Base-by-base conservation (phyloP, 2,113 vertebrate genomes). In the Myanophis thanlyinensis region DNA sequence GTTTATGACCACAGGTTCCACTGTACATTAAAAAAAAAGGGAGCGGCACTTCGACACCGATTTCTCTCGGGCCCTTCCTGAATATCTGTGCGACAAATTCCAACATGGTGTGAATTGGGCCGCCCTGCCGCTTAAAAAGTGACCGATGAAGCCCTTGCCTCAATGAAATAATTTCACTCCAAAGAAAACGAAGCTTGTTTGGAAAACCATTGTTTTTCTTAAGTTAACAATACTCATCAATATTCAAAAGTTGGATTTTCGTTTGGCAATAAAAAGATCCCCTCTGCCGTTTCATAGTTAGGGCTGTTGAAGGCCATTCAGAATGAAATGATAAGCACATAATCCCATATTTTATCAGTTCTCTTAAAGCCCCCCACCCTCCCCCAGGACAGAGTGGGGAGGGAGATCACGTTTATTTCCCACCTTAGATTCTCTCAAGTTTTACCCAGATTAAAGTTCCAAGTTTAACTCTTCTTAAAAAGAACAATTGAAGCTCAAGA, bases 211-310 rank as follows among this genome's bases (percentile, higher is more conserved):
- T 85, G 22, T 62, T 30, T 90, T 89, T 89, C 89, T 86, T 30
- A 62, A 93, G 84, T 92, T 86, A 86, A 62, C 86, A 90, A 59
- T 86, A 89, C 27, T 92, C 11, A 86, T 90, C 88, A 35, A 18
- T 90, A 93, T 86, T 90, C 88, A 93, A 93, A 93, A 85, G 53
- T n/a, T 49, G 80, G 53, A 49, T 86, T n/a, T n/a, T 93, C 23
- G 51, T 93, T 90, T 93, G 92, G 92, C 92, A 93, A 93, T 46
- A 89, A 93, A 85, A 89, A 90, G 40, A 54, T 40, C 30, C 52
- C 92, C 92, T 89, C 30, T 85, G 88, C 80, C 51, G 88, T 84
- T 90, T 86, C 53, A 80, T 46, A 90, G 88, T 48, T 51, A 49
- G 85, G 92, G 44, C 20, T 85, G 46, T 51, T 30, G 53, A 56